phyloP scores from a whole-genome alignment of 1,140 invertebrate genomes.

The Ceratoteleas bidentatus region DNA sequence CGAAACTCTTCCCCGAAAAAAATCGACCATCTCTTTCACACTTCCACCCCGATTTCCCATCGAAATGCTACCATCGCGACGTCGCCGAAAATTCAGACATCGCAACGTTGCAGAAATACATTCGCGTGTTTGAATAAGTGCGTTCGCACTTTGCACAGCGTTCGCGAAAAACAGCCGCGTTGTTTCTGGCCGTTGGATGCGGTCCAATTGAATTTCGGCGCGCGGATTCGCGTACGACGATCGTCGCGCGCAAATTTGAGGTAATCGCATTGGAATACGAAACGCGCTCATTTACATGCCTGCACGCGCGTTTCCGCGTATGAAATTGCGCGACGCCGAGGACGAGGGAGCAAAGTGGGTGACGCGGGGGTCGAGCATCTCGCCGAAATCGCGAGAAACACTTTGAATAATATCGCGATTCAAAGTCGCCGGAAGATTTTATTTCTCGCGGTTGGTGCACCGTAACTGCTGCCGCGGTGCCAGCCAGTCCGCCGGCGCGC shows the following conservation, averaged over 20 bases:
- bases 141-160: conserved; percentile 12
- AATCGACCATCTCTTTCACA: neutral
- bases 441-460: conserved; percentile 76
- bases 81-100: conserved; percentile 11
- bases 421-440: conserved; percentile 78
- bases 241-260: conserved; percentile 65
- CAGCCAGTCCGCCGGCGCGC: conserved; percentile 75
- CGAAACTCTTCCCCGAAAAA: neutral
- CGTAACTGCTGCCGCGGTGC: conserved; percentile 74
- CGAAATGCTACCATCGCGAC: neutral
- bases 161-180: conserved; percentile 41
- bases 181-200: conserved; percentile 41
- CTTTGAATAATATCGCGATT: conserved; percentile 80
- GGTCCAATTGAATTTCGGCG: conserved; percentile 62
- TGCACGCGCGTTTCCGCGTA: conserved; percentile 62
- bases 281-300: conserved; percentile 62
- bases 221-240: conserved; percentile 44
- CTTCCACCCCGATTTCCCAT: conserved; percentile 3
- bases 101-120: conserved; percentile 57
- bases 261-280: conserved; percentile 67
- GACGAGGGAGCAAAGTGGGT: conserved; percentile 67
- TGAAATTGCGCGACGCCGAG: conserved; percentile 46
- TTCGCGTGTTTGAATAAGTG: conserved; percentile 47
- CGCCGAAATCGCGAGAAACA: conserved; percentile 76
- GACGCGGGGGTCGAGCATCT: conserved; percentile 51